Conservation (phyloP, 2,113 vertebrate species). For the Stigmatopora argus region DNA sequence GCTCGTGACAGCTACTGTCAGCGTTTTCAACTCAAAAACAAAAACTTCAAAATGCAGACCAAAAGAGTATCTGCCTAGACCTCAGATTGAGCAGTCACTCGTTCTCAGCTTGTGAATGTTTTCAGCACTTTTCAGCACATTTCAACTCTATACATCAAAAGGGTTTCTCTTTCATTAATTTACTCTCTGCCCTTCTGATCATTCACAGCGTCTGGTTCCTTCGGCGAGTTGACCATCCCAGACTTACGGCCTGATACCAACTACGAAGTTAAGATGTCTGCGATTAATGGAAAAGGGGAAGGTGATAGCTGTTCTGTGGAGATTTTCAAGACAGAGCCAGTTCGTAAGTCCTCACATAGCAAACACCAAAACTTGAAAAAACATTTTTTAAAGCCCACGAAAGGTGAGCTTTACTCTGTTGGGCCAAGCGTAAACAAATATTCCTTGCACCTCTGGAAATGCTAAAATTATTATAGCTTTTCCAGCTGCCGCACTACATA, state of each 20-base stretch:
- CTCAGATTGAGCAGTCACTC: too few relatives aligned
- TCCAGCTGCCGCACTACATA: not conserved
- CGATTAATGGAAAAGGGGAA: slow-evolving; percentile 90
- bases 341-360: slow-evolving; percentile 81
- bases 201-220: slow-evolving; percentile 34
- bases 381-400: too few relatives aligned
- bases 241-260: slow-evolving; percentile 84
- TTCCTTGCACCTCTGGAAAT: not conserved
- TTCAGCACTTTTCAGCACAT: too few relatives aligned
- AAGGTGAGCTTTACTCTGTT: too few relatives aligned
- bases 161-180: not conserved
- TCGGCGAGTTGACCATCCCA: slow-evolving; percentile 74
- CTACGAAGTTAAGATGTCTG: slow-evolving; percentile 85
- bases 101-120: too few relatives aligned
- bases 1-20: too few relatives aligned
- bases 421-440: too few relatives aligned
- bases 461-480: not conserved
- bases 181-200: slow-evolving; percentile 24
- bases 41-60: too few relatives aligned
- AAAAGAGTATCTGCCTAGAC: too few relatives aligned
- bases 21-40: too few relatives aligned
- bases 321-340: slow-evolving; percentile 87
- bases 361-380: not conserved
- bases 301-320: slow-evolving; percentile 79
- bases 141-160: too few relatives aligned